A percentile compares a stretch with the other conserved stretches of the same genome.
These are phyloP conservation scores for Dione vanillae DNA, from an alignment of 2,888 invertebrate species.

Conservation along the genomic window DNA sequence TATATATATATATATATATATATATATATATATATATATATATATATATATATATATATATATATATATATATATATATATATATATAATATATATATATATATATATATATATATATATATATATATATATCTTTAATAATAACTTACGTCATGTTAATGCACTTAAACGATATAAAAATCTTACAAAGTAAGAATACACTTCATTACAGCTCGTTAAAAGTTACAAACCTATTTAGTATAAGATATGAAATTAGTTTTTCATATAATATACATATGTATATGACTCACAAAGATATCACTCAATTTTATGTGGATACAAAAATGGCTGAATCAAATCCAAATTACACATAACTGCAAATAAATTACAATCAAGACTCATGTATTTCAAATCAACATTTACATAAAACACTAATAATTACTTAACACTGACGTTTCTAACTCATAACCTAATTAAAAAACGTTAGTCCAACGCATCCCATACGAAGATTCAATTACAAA, in stretches of 20 bases:
- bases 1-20: no score
- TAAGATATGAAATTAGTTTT: conserved; percentile 19
- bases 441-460: conserved; percentile 45
- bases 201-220: conserved; percentile 28
- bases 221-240: conserved; percentile 12
- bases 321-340: conserved; percentile 30
- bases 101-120: no score
- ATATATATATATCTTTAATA: background rate
- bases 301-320: conserved; percentile 15
- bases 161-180: conserved; percentile 1
- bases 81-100: no score
- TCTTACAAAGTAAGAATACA: conserved; percentile 16
- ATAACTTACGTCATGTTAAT: conserved; percentile 15
- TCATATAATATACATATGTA: conserved; percentile 4
- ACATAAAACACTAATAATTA: conserved; percentile 42
- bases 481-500: conserved; percentile 60
- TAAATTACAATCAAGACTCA: conserved; percentile 44
- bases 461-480: conserved; percentile 49
- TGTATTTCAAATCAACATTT: conserved; percentile 27
- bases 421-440: conserved; percentile 38
- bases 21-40: no score
- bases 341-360: conserved; percentile 37
- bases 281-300: conserved; percentile 14
- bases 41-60: no score
- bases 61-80: no score